Base-by-base conservation (phyloP, 2,113 vertebrate species). In the Beaufortia kweichowensis region DNA sequence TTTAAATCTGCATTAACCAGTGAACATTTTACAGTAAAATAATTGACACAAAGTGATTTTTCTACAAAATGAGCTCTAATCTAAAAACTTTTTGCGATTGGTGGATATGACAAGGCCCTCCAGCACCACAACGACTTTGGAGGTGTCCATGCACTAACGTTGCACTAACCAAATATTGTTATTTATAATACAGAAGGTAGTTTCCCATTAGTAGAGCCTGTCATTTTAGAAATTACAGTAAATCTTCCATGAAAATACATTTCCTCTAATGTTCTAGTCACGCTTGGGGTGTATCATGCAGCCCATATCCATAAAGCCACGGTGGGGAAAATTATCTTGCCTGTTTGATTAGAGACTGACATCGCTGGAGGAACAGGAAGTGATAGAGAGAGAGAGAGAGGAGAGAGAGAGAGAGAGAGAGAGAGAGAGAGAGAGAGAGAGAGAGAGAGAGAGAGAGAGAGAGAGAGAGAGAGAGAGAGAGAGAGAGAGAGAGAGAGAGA, bases 211-310 rank as follows among this genome's bases (percentile, higher is more conserved):
- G 92, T 89, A 88, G 90, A 92, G 91, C 89, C 86, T 90, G 90
- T 91, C 89, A 91, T 93, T 92, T 91, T 93, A 90, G 91, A 94
- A 95, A 94, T 91, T 92, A 93, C 90, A 91, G 92, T 92, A 95
- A 95, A 94, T 95, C 93, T 94, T 94, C 92, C 94, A 94, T 94
- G 93, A 94, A 95, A 96, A 95, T 92, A 94, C 93, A 94, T 94
- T 95, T 93, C 91, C 91, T 93, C 90, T 95, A 95, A 94, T 94
- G 94, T 93, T 88, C 89, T 86, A 91, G 93, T 94, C 93, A 93
- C 91, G 91, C 92, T 84, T 48, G 79, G 89, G 89, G 84, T 86
- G 82, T 84, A 77, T 85, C 63, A 84, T 26, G 53, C 83, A 84
- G 88, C 89, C 87, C 85, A 90, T 82, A 87, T 92, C 92, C 90